Conservation (phyloP, 35 echinoderm and acorn worm genomes). For the Ptychodera flava region DNA sequence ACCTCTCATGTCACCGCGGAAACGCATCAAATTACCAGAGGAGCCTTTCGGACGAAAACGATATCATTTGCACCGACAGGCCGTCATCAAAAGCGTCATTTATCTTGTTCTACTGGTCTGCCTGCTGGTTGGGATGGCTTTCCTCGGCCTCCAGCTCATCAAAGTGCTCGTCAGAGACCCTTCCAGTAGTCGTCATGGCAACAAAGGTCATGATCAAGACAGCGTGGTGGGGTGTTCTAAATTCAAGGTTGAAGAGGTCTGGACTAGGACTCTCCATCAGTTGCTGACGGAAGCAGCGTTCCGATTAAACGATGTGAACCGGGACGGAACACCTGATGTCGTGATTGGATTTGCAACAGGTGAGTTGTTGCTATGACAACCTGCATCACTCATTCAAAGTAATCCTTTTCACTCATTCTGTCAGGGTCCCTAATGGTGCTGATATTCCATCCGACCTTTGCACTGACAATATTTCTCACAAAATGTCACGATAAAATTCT, state of each 20-base stretch:
- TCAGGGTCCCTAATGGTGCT: no score
- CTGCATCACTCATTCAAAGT: background rate
- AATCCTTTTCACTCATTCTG: no score
- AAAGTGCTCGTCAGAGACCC: background rate
- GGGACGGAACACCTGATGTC: constrained; percentile 72
- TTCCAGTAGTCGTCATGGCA: background rate
- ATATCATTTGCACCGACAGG: background rate
- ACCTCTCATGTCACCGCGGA: background rate
- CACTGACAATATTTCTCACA: no score
- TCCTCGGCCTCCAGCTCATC: background rate
- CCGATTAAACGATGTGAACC: constrained; percentile 72
- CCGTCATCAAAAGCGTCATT: background rate
- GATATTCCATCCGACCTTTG: no score
- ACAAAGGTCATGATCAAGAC: background rate
- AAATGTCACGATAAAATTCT: background rate
- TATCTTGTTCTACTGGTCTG: background rate
- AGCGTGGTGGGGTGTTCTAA: constrained; percentile 8
- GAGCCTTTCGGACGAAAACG: background rate
- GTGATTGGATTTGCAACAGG: constrained; percentile 86
- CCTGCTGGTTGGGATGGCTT: background rate
- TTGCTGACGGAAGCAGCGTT: constrained; percentile 65
- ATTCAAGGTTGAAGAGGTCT: constrained; percentile 71
- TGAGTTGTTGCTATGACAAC: constrained; percentile 17
- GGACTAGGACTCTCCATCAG: constrained; percentile 72
- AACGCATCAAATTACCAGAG: background rate